Base-by-base conservation (phyloP, 2,113 vertebrate species). In the Xyrauchen texanus region DNA sequence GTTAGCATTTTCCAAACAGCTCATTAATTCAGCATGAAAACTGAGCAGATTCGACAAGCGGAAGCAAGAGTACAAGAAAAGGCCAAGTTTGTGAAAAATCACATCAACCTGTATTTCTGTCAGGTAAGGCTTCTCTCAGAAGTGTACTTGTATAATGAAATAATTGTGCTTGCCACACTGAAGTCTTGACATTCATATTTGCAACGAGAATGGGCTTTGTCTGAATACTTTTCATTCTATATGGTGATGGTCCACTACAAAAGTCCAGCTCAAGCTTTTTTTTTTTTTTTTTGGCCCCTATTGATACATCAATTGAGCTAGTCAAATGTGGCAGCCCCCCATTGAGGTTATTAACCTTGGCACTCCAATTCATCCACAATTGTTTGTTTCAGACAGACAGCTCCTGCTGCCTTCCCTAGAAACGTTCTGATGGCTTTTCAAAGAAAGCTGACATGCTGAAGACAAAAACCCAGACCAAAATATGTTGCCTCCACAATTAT, bases 261-360 rank as follows among this genome's bases (percentile, higher is more conserved):
- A 68, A 63, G 60, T 76, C 77, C 64, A 71, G 57, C 77, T 80
- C 63, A 55, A 61, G 58, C 12, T 62, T 66, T 1, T 34, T 85
- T 67, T 77, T 52, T 62, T 66, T 1, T 34, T 85, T 67, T 77
- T 52, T 79, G 53, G 61, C 62, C 57, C 57, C 21, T 75, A 53
- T 46, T 70, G 64, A 63, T 70, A 68, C 57, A 53, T 67, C 64
- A 77, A 70, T 58, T 78, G 57, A 65, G 66, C 71, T 63, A 47
- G 72, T 63, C 65, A 74, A 74, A 79, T 77, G 73, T 70, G 65
- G 61, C 77, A 83, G 64, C 21, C 80, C 68, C 81, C 80, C 47
- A 42, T 57, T 84, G 72, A 53, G 68, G 65, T 79, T 78, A 74
- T 86, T 87, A 87, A 85, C 83, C 76, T 85, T 71, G 67, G 66